These are phyloP conservation scores for Nomada ruficornis DNA, from an alignment of 2,888 invertebrate species.

Conservation along the genomic window DNA sequence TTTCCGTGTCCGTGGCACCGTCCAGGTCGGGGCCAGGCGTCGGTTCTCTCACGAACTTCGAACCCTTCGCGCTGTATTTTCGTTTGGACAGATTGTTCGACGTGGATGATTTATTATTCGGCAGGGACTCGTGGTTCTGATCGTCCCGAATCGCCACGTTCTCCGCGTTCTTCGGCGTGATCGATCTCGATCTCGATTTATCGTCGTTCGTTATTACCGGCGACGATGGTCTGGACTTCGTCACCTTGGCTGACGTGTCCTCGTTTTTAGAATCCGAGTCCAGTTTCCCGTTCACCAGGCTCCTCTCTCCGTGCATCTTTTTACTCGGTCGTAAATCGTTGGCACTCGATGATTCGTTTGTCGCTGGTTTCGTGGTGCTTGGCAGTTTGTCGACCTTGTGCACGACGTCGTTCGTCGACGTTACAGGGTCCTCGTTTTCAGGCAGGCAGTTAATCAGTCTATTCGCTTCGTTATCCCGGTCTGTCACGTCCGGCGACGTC, in stretches of 20 bases:
- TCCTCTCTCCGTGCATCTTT: conserved; percentile 32
- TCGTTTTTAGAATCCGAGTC: conserved; percentile 22
- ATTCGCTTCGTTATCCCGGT: conserved; percentile 57
- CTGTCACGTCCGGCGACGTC: conserved; percentile 1
- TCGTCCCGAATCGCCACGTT: conserved; percentile 5
- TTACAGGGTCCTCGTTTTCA: conserved; percentile 20
- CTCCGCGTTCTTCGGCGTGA: conserved; percentile 15
- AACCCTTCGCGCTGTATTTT: conserved; percentile 75
- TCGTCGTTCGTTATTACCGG: conserved; percentile 17
- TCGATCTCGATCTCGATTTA: conserved; percentile 20
- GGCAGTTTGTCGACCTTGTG: conserved; percentile 17
- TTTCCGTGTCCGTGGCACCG: conserved; percentile 32
- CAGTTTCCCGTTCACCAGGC: conserved; percentile 44
- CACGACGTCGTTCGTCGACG: conserved; percentile 46
- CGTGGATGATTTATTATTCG: conserved; percentile 34
- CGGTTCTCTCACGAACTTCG: conserved; percentile 77
- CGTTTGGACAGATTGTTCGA: conserved; percentile 22
- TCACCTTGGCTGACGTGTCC: background rate
- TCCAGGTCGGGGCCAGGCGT: conserved; percentile 78
- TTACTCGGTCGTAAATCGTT: conserved; percentile 44
- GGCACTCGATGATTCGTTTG: conserved; percentile 41
- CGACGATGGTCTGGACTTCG: conserved; percentile 29
- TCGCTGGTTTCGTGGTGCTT: conserved; percentile 30
- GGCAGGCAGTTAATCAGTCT: conserved; percentile 64
- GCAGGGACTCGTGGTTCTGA: conserved; percentile 14